Evolutionary conservation across 2,113 vertebrate genomes (phyloP), one percentile per base, ranked within the genome.

Genomic region (Manacus vitellinus): DNA sequence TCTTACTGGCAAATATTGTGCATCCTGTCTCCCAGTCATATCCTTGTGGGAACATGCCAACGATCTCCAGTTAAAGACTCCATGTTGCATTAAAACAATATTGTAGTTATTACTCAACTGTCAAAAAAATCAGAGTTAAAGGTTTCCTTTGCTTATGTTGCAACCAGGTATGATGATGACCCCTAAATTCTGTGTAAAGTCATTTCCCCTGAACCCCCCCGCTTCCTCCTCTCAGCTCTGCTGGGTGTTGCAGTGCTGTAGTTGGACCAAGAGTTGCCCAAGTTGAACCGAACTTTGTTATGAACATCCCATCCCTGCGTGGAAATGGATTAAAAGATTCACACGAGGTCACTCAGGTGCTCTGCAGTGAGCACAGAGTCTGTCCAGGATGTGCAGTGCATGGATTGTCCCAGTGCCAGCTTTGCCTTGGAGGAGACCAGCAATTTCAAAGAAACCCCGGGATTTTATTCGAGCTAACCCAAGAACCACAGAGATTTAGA

Each of bases 1-100:
- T 72, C 84, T 96, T 85, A 71, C 94, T 88, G 95, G 92, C 89
- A 92, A 88, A 94, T 81, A 81, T 59, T 63, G 91, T 68, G 92
- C 91, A 66, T 90, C 94, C 95, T 83, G 75, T 86, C 91, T 94
- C 91, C 82, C 85, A 15, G 59, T 25, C 82, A 2, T 54, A 56
- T 61, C 88, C 93, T 54, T 6, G 66, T 37, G 81, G 5, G 54
- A 85, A 85, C 93, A 43, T 6, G 86, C 93, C 89, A 92, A 72
- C 63, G 30, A 62, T 44, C 79, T 51, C 41, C 6, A 47, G 55
- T 25, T 28, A 9, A 75, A 56, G 16, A 44, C 47, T 84, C 35
- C 4, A 5, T 2, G 2, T 33, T n/a, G 27, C 10, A 2, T 61
- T 87, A 33, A 49, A 93, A 83, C 71, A 85, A 81, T n/a, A 31